These are phyloP conservation scores for Acinonyx jubatus DNA, from an alignment of 2,113 vertebrate species.

Conservation along the genomic window DNA sequence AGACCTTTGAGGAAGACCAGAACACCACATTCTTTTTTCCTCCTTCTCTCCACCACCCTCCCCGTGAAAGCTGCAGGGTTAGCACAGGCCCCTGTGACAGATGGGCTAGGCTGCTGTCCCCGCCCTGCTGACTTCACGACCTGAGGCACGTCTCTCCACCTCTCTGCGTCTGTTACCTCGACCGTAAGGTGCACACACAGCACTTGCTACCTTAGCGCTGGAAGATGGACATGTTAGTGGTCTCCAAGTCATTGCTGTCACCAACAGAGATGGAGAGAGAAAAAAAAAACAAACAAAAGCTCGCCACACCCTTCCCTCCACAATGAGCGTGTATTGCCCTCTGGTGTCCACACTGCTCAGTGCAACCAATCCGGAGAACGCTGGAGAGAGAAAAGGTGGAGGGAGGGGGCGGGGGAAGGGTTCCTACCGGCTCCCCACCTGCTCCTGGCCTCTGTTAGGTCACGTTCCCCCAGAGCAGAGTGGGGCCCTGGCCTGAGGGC, in stretches of 20 bases:
- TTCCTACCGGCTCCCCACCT: neutral
- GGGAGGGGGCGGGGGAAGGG: fast-evolving
- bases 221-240: neutral
- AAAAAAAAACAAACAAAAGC: neutral
- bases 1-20: neutral
- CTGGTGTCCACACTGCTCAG: constrained; percentile 13
- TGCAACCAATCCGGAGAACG: neutral
- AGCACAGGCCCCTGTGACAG: neutral
- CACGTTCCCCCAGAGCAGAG: neutral
- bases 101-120: neutral
- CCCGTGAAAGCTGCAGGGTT: neutral
- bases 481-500: neutral
- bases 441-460: neutral
- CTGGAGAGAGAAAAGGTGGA: neutral
- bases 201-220: neutral
- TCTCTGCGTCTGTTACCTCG: neutral
- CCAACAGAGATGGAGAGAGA: neutral
- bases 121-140: neutral
- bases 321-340: neutral
- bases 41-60: neutral
- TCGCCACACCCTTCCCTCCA: fast-evolving
- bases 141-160: fast-evolving
- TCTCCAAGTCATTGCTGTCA: neutral
- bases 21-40: neutral
- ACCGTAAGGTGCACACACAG: neutral